Evolutionary conservation across 2,113 vertebrate species (phyloP).

Genomic region (Nerophis ophidion): DNA sequence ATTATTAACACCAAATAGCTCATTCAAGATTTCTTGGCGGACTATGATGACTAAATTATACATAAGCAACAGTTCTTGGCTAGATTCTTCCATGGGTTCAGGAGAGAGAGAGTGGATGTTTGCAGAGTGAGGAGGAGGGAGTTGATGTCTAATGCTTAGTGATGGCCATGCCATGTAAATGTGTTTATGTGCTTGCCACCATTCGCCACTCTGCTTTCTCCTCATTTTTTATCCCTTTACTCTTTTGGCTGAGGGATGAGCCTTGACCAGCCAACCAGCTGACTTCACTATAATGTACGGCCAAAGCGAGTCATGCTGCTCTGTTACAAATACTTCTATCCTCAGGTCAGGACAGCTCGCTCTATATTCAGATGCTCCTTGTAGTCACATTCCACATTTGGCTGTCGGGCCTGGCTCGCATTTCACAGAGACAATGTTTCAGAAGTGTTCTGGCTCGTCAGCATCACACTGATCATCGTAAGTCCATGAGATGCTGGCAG

Average conservation of each 20-base stretch:
- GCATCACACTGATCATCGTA: conserved; percentile 5
- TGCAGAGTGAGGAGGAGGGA: conserved; percentile 24
- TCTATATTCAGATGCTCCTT: conserved; percentile 12
- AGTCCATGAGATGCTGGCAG: conserved; percentile 1
- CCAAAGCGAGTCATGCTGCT: conserved; percentile 26
- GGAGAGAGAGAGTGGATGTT: conserved; percentile 3
- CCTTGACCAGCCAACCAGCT: conserved; percentile 32
- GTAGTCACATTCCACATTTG: conserved; percentile 17
- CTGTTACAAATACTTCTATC: conserved; percentile 24
- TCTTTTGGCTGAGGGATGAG: conserved; percentile 31
- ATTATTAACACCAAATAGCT: not conserved
- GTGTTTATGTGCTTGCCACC: conserved; percentile 31
- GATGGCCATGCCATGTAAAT: conserved; percentile 34
- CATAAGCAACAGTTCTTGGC: not conserved
- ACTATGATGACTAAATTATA: not conserved
- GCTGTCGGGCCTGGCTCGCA: not conserved
- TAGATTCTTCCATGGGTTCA: conserved; percentile 12
- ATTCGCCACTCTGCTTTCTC: conserved; percentile 13
- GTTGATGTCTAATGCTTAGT: conserved; percentile 37
- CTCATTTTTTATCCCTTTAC: conserved; percentile 20
- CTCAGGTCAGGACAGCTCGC: conserved; percentile 10
- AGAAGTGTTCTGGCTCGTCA: conserved; percentile 1
- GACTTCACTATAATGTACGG: conserved; percentile 22
- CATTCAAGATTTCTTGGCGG: conserved; percentile 4
- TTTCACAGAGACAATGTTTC: conserved; percentile 12